Percentiles rank a stretch among this genome's conserved stretches.
Evolutionary conservation across 1,140 invertebrate genomes (phyloP).

Genomic region (Eriosoma lanigerum): DNA sequence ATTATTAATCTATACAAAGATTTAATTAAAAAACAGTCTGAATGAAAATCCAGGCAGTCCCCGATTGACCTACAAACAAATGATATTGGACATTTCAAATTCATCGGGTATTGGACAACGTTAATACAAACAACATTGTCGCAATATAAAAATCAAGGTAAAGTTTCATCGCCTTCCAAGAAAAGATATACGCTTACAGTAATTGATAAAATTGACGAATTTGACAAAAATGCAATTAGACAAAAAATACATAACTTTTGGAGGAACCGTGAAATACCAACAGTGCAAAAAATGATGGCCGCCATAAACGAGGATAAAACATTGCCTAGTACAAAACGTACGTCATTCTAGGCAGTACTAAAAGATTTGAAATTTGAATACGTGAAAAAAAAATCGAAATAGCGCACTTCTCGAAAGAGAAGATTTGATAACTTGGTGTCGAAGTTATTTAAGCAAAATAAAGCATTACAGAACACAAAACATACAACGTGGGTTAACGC

Average conservation of each 20-base stretch:
- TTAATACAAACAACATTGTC: neutral
- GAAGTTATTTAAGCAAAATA: neutral
- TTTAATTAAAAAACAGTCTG: neutral
- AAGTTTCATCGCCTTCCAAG: constrained; percentile 10
- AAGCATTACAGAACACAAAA: neutral
- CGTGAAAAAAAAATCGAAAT: constrained; percentile 9
- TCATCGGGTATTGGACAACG: neutral
- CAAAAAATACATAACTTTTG: constrained; percentile 1
- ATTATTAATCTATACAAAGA: neutral
- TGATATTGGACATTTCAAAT: constrained; percentile 7
- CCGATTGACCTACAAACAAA: neutral
- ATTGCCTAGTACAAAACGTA: neutral
- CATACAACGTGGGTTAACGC: constrained; percentile 26
- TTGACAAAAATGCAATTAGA: neutral
- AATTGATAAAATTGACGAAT: neutral
- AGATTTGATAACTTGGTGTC: constrained; percentile 16
- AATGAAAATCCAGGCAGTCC: neutral
- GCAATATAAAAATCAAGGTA: neutral
- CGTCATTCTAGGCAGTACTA: constrained; percentile 2
- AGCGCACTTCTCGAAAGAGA: constrained; percentile 10
- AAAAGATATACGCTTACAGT: neutral
- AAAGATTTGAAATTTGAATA: constrained; percentile 24
- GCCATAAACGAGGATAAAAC: constrained; percentile 9
- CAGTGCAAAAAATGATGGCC: neutral
- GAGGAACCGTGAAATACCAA: constrained; percentile 4